Evolutionary conservation across 2,797 vertebrate genomes (phyloP), one percentile per base, ranked within the genome.

Genomic region (Coregonus sp.): DNA sequence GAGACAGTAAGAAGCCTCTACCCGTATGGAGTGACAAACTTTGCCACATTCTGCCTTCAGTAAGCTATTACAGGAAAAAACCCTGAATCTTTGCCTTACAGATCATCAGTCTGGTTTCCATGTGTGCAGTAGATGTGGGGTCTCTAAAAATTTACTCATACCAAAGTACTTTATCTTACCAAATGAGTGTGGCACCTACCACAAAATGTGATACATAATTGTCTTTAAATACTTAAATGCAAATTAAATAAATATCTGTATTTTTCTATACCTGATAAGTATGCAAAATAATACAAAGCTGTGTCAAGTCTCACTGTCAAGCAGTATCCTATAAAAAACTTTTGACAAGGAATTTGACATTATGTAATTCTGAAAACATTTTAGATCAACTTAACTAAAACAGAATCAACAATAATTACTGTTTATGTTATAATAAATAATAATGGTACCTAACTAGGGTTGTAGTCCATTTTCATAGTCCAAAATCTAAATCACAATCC

Each of bases 1-100:
- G 80, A 91, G 80, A 80, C 80, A 88, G 87, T 80, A 86, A 88
- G 5, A 88, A 90, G 86, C 91, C 82, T 89, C 82, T 88, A 94
- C 93, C 92, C 91, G 91, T 90, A 95, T 90, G 84, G 70, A 86
- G 77, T 78, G 71, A 85, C 54, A 70, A 79, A 81, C 81, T 90
- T 78, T 86, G 81, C 89, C 86, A 86, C 82, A 86, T 90, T 90
- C 90, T 90, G 86, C 89, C 88, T 90, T 84, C 80, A 81, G 83
- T 92, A 88, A 82, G 1, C 79, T n/a, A 67, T 72, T 75, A 52
- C 73, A 37, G 67, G 40, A 63, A 76, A 79, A 3, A 33, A 16
- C 1, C 33, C 11, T 51, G 37, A 15, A 72, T 52, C 2, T 52
- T 51, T 52, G 12, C 50, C 25, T 75, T 70, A 2, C 67, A 7